Evolutionary conservation across 1,140 invertebrate genomes (phyloP), one percentile per base, ranked within the genome.

Genomic region (Papilio machaon): DNA sequence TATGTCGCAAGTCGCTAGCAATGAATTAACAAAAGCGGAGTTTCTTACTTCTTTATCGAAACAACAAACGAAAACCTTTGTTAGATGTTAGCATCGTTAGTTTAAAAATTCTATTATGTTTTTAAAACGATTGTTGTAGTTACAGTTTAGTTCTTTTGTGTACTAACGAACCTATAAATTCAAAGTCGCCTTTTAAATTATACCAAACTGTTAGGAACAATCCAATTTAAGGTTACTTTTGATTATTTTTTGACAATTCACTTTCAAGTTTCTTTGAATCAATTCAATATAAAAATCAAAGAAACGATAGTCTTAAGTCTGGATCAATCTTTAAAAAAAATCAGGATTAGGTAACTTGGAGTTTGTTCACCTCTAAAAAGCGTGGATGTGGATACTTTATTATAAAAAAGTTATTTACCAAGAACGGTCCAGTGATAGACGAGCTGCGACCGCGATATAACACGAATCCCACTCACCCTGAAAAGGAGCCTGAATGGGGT

Each of bases 41-140:
- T 58, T 58, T 52, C 4, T 52, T 19, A 58, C 17, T 58, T 58
- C 8, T 58, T 19, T 58, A 58, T 58, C 17, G 7, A 58, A 58
- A 58, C 54, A 54, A 54, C 23, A 6, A 8, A 19, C 49, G 49
- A 52, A 58, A 19, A 6, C 4, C 54, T 58, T 58, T 58, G 54
- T n/a, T 19, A 17, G 52, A 52, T 11, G 2, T 52, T n/a, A 19
- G 17, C 17, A n/a, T 7, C 17, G 19, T 23, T 64, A 64, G 60
- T 64, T 23, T 64, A 60, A 60, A 60, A 58, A 58, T 58, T 54
- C 17, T n/a, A 58, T 58, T 58, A 58, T 43, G 38, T 58, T 58
- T 58, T 58, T 58, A 0, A 58, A 58, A 58, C 54, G 3, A 58
- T n/a, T 58, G n/a, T n/a, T 58, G 7, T n/a, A n/a, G 15, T n/a